These are phyloP conservation scores for Crioceris asparagi DNA, from an alignment of 2,888 invertebrate species.

Conservation along the genomic window DNA sequence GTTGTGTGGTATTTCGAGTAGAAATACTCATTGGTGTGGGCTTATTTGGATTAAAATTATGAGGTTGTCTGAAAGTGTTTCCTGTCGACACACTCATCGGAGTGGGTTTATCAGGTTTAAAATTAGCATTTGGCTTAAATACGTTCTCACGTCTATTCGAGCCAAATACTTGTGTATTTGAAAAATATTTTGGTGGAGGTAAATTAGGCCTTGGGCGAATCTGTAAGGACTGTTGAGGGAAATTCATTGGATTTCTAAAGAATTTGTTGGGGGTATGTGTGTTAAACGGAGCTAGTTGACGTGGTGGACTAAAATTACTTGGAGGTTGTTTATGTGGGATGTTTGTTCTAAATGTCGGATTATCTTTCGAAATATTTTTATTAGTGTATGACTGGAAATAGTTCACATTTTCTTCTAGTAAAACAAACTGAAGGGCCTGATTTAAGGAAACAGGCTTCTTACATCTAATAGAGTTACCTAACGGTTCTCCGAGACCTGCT, in stretches of 20 bases:
- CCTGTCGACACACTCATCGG: too few species aligned
- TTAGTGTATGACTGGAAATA: slow-evolving; percentile 3
- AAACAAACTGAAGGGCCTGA: slow-evolving; percentile 7
- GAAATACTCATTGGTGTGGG: slow-evolving; percentile 4
- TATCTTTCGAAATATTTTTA: neutral
- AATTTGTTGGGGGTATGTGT: too few species aligned
- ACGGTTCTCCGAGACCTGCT: slow-evolving; percentile 6
- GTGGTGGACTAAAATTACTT: too few species aligned
- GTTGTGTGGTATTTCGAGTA: slow-evolving; percentile 1
- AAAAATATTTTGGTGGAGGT: neutral
- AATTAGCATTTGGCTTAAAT: neutral
- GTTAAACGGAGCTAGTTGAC: too few species aligned
- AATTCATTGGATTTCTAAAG: slow-evolving; percentile 1
- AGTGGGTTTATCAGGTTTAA: too few species aligned
- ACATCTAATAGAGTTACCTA: slow-evolving; percentile 7
- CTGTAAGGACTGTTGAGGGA: neutral
- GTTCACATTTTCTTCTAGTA: slow-evolving; percentile 5
- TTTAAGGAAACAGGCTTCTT: slow-evolving; percentile 5
- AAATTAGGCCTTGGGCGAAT: neutral
- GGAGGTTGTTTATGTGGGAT: neutral
- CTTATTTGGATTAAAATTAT: too few species aligned
- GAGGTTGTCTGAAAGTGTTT: too few species aligned
- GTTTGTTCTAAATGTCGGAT: too few species aligned
- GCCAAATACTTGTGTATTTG: too few species aligned
- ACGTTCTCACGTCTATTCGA: neutral